These are phyloP conservation scores for Drosophila nebulosa DNA, from an alignment of 1,140 invertebrate species.

Conservation along the genomic window DNA sequence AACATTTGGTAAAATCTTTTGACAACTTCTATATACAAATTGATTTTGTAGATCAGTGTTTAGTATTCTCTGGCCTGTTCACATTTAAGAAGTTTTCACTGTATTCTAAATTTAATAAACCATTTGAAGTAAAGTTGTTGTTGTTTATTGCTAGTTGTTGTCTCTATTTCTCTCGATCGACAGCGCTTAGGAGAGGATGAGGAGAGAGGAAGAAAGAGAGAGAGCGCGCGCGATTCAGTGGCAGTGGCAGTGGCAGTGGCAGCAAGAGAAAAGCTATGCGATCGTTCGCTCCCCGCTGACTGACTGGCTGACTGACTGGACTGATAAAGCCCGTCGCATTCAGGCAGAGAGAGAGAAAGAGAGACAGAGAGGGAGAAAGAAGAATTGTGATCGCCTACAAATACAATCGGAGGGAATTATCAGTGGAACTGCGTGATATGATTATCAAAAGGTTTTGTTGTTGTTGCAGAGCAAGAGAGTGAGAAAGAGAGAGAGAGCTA, in stretches of 20 bases:
- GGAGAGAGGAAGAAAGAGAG: too few species aligned
- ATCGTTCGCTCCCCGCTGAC: too few species aligned
- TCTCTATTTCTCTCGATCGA: background rate
- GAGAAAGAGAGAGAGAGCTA: background rate
- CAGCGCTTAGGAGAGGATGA: too few species aligned
- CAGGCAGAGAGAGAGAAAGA: background rate
- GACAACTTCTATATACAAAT: too few species aligned
- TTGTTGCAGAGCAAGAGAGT: slow-evolving; percentile 16
- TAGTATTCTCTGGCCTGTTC: background rate
- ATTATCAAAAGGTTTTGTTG: slow-evolving; percentile 72
- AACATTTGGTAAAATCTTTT: too few species aligned
- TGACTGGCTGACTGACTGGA: too few species aligned
- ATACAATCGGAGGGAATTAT: slow-evolving; percentile 76
- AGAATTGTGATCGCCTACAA: slow-evolving; percentile 40
- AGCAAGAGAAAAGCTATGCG: slow-evolving; percentile 5
- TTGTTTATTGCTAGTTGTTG: slow-evolving; percentile 8
- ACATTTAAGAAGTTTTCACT: slow-evolving; percentile 5
- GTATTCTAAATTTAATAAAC: slow-evolving; percentile 54
- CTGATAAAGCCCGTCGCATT: too few species aligned
- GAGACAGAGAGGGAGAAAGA: background rate
- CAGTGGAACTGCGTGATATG: slow-evolving; percentile 74
- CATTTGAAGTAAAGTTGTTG: slow-evolving; percentile 18
- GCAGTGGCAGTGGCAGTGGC: slow-evolving; percentile 1
- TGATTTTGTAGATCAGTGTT: background rate
- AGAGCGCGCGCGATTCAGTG: too few species aligned